Evolutionary conservation across 2,113 vertebrate genomes (phyloP), one percentile per base, ranked within the genome.

Genomic region (Pundamilia nyererei): DNA sequence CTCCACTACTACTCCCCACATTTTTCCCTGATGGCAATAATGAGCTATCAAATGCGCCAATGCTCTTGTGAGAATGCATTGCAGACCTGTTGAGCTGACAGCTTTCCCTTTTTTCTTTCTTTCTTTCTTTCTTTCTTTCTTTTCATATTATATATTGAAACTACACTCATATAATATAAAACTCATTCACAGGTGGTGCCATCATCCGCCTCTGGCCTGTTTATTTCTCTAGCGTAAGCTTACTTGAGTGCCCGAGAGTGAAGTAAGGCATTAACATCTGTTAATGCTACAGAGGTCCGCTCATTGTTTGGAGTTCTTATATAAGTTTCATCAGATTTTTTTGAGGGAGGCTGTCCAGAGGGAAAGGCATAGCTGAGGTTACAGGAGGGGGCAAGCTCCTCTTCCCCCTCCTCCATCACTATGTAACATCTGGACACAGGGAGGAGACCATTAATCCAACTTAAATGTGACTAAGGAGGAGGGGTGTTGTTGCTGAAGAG

Each of bases 381-480:
- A 54, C 72, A 75, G 24, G 86, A 92, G 83, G 85, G 77, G 54
- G 24, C 47, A 89, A 81, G 89, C 92, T 85, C 93, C 91, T 89
- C 93, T 90, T 84, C 87, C 42, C 81, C 83, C 79, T 91, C 89
- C 88, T 90, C 92, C 93, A 91, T 95, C 90, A 91, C 81, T 83
- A 89, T 93, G 93, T 70, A 94, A 96, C 96, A 96, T 96, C 95
- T 96, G 96, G 95, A 94, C 85, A 91, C 91, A 95, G 93, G 92
- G 91, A 94, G 92, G 90, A 93, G 89, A 88, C 92, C 91, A 94
- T 95, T 95, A 95, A 93, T 95, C 93, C 94, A 92, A 91, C 79
- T 88, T 92, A 91, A 87, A 93, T 93, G 86, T 89, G 93, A 93
- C 83, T 89, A 85, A 65, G 33, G 60, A 65, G 60, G 33, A 21